These are phyloP conservation scores for Drosophila nannoptera DNA, from an alignment of 1,140 invertebrate species.

Conservation along the genomic window DNA sequence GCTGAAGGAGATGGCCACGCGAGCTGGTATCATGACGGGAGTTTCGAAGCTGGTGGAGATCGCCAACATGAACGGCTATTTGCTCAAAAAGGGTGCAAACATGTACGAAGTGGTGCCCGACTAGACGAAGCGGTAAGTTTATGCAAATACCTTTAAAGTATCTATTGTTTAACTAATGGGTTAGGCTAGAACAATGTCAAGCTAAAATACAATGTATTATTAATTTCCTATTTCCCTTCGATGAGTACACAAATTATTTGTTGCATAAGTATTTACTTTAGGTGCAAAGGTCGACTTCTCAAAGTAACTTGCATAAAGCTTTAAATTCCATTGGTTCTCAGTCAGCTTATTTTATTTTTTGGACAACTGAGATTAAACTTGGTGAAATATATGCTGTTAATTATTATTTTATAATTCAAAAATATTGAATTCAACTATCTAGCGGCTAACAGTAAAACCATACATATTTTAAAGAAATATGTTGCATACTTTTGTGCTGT, in stretches of 20 bases:
- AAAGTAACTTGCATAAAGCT: too few species aligned
- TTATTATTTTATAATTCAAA: background rate
- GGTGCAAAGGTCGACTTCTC: background rate
- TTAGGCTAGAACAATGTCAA: background rate
- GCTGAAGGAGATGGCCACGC: constrained; percentile 83
- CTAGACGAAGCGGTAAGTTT: constrained; percentile 28
- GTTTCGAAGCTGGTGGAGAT: constrained; percentile 84
- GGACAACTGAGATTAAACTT: background rate
- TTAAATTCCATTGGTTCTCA: background rate
- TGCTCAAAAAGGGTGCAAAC: constrained; percentile 90
- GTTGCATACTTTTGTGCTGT: constrained; percentile 15
- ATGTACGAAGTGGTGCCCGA: constrained; percentile 83
- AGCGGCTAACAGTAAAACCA: background rate
- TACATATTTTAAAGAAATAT: too few species aligned
- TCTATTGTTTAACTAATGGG: constrained; percentile 35
- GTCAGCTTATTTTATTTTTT: background rate
- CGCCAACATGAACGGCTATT: constrained; percentile 90
- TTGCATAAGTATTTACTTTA: background rate
- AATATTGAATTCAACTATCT: background rate
- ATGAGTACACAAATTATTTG: constrained; percentile 6
- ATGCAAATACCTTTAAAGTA: constrained; percentile 44
- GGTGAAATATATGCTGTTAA: background rate
- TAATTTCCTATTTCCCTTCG: constrained; percentile 15
- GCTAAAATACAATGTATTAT: background rate
- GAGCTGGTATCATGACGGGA: constrained; percentile 84